phyloP scores from a whole-genome alignment of 2,888 invertebrate genomes.

The Heliconius hortense region DNA sequence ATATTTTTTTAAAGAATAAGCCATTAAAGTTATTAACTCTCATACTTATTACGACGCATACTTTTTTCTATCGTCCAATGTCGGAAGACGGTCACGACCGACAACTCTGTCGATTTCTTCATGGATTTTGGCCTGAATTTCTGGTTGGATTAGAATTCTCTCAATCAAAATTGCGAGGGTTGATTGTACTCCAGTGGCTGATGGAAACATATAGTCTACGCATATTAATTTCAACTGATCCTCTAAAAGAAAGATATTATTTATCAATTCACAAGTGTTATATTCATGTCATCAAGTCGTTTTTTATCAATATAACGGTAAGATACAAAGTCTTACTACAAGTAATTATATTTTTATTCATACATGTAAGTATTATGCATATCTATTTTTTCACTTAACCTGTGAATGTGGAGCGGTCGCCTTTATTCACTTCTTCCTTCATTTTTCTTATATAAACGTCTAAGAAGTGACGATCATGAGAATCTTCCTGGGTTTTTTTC shows the following conservation, averaged over 20 bases:
- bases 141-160: conserved; percentile 79
- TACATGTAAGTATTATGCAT: neutral
- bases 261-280: neutral
- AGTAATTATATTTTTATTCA: neutral
- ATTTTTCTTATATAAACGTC: conserved; percentile 84
- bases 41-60: conserved; percentile 47
- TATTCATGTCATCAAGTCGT: neutral
- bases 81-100: conserved; percentile 82
- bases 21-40: too few relatives aligned
- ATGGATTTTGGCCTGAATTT: conserved; percentile 81
- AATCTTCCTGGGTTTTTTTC: conserved; percentile 66
- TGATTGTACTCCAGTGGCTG: conserved; percentile 76
- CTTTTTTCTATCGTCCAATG: conserved; percentile 82
- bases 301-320: neutral
- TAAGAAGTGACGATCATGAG: conserved; percentile 81
- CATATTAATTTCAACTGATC: conserved; percentile 82
- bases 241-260: conserved; percentile 53
- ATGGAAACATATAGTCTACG: conserved; percentile 84
- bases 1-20: neutral
- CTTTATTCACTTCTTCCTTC: conserved; percentile 66
- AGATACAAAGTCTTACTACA: neutral
- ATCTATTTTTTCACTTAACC: conserved; percentile 54
- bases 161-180: conserved; percentile 79
- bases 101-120: conserved; percentile 84
- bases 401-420: conserved; percentile 68